A percentile compares a stretch with the other conserved stretches of the same genome.
Conservation (phyloP, 1,140 invertebrate genomes). For the Scylla paramamosain region DNA sequence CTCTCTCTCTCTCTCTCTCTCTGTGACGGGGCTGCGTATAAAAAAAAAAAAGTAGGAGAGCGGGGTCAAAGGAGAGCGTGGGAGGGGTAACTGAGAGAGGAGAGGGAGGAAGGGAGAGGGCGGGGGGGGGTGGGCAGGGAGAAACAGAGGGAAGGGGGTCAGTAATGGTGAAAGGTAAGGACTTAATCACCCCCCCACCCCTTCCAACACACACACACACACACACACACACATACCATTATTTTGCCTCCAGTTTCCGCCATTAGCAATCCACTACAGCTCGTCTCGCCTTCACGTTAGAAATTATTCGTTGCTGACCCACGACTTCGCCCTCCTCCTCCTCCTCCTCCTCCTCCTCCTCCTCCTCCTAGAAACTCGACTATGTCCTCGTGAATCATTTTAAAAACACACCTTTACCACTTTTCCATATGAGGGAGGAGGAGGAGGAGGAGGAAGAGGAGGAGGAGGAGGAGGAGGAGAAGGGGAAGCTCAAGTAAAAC, state of each 20-base stretch:
- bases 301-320: too few relatives aligned
- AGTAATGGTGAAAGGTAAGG: neutral
- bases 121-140: neutral
- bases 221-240: too few relatives aligned
- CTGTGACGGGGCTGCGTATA: neutral
- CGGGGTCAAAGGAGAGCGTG: neutral
- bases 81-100: neutral
- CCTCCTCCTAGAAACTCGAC: neutral
- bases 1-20: neutral
- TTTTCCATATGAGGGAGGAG: neutral
- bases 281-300: too few relatives aligned
- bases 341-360: neutral
- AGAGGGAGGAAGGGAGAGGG: neutral
- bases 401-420: constrained; percentile 6
- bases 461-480: neutral
- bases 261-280: too few relatives aligned
- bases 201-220: too few relatives aligned
- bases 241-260: too few relatives aligned
- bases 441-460: neutral
- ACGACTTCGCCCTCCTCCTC: neutral
- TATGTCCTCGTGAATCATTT: neutral
- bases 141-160: neutral
- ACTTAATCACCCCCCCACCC: neutral
- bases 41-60: neutral
- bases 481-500: neutral